Base-by-base conservation (phyloP, 2,797 vertebrate genomes). In the Synanceia verrucosa region DNA sequence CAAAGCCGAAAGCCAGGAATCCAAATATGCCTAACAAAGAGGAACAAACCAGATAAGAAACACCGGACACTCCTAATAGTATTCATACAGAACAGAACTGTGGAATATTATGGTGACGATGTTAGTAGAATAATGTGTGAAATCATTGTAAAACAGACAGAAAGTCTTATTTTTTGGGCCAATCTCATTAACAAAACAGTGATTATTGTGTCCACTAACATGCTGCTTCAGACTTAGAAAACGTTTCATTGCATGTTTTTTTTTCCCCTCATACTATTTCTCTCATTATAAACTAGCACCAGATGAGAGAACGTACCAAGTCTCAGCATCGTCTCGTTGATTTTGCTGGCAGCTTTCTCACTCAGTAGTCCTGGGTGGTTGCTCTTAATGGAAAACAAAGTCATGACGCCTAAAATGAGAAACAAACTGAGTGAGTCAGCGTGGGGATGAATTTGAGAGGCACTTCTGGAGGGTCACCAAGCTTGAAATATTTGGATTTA, bases 311-410 rank as follows among this genome's bases (percentile, higher is more conserved):
- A 78, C 94, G 80, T 77, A 99, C 98, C 98, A 2, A 99, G 94
- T 24, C 98, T 95, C 79, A 99, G 91, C 97, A 99, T 99, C 1
- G 98, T 99, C 91, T 98, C 97, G 0, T 99, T 99, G 93, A 99
- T 99, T 93, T 99, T 99, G 88, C 97, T 99, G 55, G 98, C 97
- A 0, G 98, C 98, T 84, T 99, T 99, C 93, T 99, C 97, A 0
- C 98, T 99, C 76, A 99, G 90, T 24, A 99, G 93, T 48, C 97
- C 97, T 0, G 98, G 98, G 76, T 99, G 98, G 82, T 98, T 99
- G 73, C 97, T 99, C 89, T 99, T 99, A 85, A 99, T 99, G 82
- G 97, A 99, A 89, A 98, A 99, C 84, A 99, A 90, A 0, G 97
- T 99, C 97, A 99, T 98, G 71, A 99, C 97, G 37, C 98, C 98